Evolutionary conservation across 2,797 vertebrate species (phyloP), one percentile per base, ranked within the genome.

Genomic region (Serranus cabrilla): DNA sequence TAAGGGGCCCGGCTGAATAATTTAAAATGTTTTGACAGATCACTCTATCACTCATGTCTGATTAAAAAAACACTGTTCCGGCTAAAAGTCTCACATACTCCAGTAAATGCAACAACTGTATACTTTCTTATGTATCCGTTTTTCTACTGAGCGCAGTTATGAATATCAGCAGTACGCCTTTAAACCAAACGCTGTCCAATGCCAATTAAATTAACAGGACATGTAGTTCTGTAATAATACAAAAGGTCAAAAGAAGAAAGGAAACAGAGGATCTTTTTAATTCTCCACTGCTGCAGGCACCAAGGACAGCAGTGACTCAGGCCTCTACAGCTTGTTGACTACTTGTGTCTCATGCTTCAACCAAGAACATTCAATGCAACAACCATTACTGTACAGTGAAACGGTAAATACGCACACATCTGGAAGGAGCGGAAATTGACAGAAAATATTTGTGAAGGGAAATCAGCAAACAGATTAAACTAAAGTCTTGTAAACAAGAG

Each of bases 1-100:
- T 84, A 76, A 71, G 58, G 58, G 73, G 78, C 56, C 60, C 23
- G 16, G 54, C 72, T 94, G 85, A 94, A 94, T 94, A 91, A 94
- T 94, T 94, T 72, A 93, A 86, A 89, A 64, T 60, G 66, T 74
- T 87, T 75, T 92, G 89, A 93, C 86, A 75, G 77, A 82, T 79
- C 78, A 27, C 74, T 93, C 80, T 72, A 92, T 93, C 88, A 91
- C 63, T 89, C 51, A 76, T 20, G 51, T 77, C 62, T 68, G 74
- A 87, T 75, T 80, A 85, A 83, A 59, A 83, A 59, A 76, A 37
- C 43, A 50, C 47, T 7, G 62, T 71, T 63, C n/a, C 13, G 37
- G 34, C 49, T 25, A 25, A 61, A 74, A 25, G 20, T 85, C 71
- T 72, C 34, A 71, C 10, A 37, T 20, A 42, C 21, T 59, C n/a